Percentiles rank a stretch among this genome's conserved stretches.
Conservation (phyloP, 2,113 vertebrate genomes). For the Spea bombifrons region DNA sequence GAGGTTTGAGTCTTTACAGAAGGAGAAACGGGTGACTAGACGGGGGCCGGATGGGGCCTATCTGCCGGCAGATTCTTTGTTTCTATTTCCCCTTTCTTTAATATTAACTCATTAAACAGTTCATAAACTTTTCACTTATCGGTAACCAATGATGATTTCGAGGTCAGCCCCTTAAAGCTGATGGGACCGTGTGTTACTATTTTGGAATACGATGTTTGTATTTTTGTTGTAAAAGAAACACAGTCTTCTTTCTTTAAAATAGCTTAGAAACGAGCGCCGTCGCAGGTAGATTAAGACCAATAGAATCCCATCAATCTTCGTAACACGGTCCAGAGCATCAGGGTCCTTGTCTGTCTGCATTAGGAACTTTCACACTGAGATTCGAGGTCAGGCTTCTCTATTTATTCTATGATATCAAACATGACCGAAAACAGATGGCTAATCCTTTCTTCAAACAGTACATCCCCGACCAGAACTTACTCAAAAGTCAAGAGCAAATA, state of each 20-base stretch:
- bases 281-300: background rate
- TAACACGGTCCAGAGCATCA: background rate
- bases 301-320: background rate
- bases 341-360: background rate
- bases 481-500: slow-evolving; percentile 26
- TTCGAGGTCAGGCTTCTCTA: slow-evolving; percentile 10
- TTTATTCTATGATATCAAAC: slow-evolving; percentile 29
- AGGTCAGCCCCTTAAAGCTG: too few species aligned
- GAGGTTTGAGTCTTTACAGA: too few species aligned
- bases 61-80: too few species aligned
- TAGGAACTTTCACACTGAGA: slow-evolving; percentile 33
- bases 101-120: too few species aligned
- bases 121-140: too few species aligned
- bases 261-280: background rate
- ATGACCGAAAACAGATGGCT: slow-evolving; percentile 25
- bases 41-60: too few species aligned
- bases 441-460: slow-evolving; percentile 25
- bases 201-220: background rate
- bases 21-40: too few species aligned
- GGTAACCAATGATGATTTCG: too few species aligned
- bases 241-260: background rate
- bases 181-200: too few species aligned
- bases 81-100: too few species aligned
- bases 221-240: background rate
- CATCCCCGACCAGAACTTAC: slow-evolving; percentile 16